phyloP scores from a whole-genome alignment of 1,140 invertebrate genomes.

The Theocolax elegans region DNA sequence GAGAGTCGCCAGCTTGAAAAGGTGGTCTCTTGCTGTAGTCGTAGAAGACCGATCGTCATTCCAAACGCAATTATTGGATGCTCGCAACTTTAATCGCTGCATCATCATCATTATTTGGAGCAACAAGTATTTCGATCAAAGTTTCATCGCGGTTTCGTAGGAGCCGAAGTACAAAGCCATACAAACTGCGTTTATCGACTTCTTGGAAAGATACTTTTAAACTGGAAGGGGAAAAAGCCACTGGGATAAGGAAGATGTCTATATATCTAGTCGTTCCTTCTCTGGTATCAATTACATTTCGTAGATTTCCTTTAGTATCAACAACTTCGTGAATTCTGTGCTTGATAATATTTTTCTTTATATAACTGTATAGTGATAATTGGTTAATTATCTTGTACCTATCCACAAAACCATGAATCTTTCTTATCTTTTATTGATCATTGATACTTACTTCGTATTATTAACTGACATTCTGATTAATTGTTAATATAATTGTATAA shows the following conservation, averaged over 20 bases:
- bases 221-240: neutral
- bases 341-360: no score
- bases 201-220: slow-evolving; percentile 18
- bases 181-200: slow-evolving; percentile 8
- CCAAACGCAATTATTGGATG: slow-evolving; percentile 27
- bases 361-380: no score
- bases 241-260: neutral
- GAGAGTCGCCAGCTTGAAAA: neutral
- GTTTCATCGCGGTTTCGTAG: neutral
- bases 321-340: no score
- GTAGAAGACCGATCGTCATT: slow-evolving; percentile 17
- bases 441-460: no score
- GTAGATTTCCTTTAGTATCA: no score
- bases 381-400: no score
- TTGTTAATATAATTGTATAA: no score
- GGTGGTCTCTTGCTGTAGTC: neutral
- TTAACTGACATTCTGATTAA: no score
- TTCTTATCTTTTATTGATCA: no score
- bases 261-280: neutral
- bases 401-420: no score
- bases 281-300: slow-evolving; percentile 11
- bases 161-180: no score
- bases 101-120: slow-evolving; percentile 29
- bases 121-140: slow-evolving; percentile 34
- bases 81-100: slow-evolving; percentile 29